Conservation (phyloP, 2,797 vertebrate genomes). For the Kryptolebias ocellatus region DNA sequence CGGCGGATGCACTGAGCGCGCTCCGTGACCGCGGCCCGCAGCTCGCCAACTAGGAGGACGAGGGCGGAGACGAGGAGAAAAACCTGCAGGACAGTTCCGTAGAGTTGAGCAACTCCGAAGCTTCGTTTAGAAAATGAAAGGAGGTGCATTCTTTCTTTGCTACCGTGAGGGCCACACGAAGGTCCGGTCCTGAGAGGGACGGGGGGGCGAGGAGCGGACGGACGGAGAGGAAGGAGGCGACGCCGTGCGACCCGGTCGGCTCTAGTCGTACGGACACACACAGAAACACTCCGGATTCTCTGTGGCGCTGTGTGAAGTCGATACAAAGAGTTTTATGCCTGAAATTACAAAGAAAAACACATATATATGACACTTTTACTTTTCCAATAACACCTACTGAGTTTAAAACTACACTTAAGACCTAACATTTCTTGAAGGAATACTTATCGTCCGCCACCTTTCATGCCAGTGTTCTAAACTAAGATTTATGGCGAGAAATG, state of each 20-base stretch:
- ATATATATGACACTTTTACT: neutral
- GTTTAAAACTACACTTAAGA: no score
- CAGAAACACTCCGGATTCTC: conserved; percentile 75
- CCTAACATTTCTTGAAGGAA: no score
- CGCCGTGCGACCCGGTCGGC: conserved; percentile 29
- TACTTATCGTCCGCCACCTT: no score
- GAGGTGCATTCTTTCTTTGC: conserved; percentile 2
- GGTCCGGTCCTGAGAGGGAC: conserved; percentile 60
- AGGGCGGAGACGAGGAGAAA: conserved; percentile 76
- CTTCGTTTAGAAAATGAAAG: neutral
- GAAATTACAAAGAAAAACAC: conserved; percentile 1
- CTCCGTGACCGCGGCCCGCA: conserved; percentile 62
- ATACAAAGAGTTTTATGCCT: conserved; percentile 73
- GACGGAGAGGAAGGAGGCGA: conserved; percentile 65
- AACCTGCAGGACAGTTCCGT: conserved; percentile 55
- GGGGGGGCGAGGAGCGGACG: conserved; percentile 72
- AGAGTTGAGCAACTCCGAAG: neutral
- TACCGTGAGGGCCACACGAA: conserved; percentile 76
- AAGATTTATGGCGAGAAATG: no score
- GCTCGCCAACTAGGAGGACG: conserved; percentile 66
- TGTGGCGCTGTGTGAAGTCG: conserved; percentile 83
- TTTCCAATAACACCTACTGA: no score
- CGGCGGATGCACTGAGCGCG: conserved; percentile 45
- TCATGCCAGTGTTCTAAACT: no score
- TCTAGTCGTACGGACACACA: conserved; percentile 73